Base-by-base conservation (phyloP, 1,140 invertebrate genomes). In the Meteorus sp. region DNA sequence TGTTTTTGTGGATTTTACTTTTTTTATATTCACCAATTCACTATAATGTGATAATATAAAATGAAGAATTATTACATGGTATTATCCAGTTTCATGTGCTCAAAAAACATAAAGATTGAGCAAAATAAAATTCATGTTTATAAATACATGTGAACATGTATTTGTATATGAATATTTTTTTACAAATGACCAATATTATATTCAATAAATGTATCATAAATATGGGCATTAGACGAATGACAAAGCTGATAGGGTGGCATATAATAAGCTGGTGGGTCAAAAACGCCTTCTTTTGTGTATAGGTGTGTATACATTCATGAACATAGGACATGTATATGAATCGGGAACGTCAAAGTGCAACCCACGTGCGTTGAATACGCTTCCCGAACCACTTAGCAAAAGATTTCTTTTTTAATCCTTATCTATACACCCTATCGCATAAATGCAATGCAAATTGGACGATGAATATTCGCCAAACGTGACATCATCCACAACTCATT, bases 201-300 rank as follows among this genome's bases (percentile, higher is more conserved):
- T 58, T 62, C 55, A 62, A 58, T 53, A 55, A 62, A 50, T 39
- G 55, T 57, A 50, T 22, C 60, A 43, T 62, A 62, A 57, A 62
- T 62, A 62, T 43, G 23, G 56, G 60, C 47, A 62, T 62, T 62
- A 62, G 52, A 55, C 43, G 59, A 60, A 60, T 60, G 59, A 62
- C 55, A 55, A 62, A 58, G 60, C 58, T 20, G 56, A 58, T 54
- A 58, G 51, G 44, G 54, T 60, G 58, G 33, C n/a, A 31, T 39
- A 43, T 59, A 60, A 60, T 60, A 60, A 60, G 20, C 59, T 33
- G 22, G 35, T n/a, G 23, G 35, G 52, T 54, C 37, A 20, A 23
- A 44, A 52, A 52, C 17, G 5, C 45, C 45, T 22, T 27, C 45
- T 48, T 27, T 48, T 48, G n/a, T n/a, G n/a, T n/a, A n/a, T n/a